Percentiles rank a stretch among this genome's conserved stretches.
Evolutionary conservation across 2,888 invertebrate genomes (phyloP).

Genomic region (Drosophila antonietae): DNA sequence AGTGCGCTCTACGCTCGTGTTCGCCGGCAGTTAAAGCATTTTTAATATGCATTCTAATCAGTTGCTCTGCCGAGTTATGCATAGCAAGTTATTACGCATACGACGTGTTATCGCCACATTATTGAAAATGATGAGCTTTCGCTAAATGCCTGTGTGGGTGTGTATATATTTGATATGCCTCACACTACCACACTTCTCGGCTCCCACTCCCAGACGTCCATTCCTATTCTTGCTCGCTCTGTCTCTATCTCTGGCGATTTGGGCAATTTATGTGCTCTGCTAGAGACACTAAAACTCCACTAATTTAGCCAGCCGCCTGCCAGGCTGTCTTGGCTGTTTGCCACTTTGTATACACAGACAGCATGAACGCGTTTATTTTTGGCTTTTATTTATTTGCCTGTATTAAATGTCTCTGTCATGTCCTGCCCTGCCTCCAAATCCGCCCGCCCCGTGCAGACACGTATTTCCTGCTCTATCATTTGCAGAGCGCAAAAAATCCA

Average conservation of each 20-base stretch:
- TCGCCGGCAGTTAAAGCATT: constrained; percentile 24
- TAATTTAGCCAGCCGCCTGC: constrained; percentile 59
- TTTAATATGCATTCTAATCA: constrained; percentile 63
- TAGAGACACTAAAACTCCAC: constrained; percentile 65
- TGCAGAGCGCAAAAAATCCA: constrained; percentile 46
- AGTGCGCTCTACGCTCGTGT: constrained; percentile 29
- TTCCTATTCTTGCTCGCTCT: background rate
- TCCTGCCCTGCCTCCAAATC: background rate
- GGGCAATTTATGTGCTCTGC: constrained; percentile 63
- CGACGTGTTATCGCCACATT: constrained; percentile 65
- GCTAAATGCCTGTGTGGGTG: constrained; percentile 18
- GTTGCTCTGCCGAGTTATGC: constrained; percentile 36
- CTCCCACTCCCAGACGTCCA: background rate
- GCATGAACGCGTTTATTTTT: constrained; percentile 55
- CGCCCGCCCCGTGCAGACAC: background rate
- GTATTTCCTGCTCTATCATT: constrained; percentile 47
- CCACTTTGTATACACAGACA: constrained; percentile 52
- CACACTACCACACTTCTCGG: constrained; percentile 1
- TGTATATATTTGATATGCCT: constrained; percentile 7
- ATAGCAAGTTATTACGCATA: constrained; percentile 59
- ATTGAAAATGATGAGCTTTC: constrained; percentile 69
- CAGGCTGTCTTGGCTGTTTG: constrained; percentile 35
- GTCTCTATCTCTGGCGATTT: constrained; percentile 4
- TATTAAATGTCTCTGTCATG: constrained; percentile 66
- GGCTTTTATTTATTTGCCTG: constrained; percentile 71